phyloP scores from a whole-genome alignment of 2,797 vertebrate genomes.

The Pseudomugil gertrudae region DNA sequence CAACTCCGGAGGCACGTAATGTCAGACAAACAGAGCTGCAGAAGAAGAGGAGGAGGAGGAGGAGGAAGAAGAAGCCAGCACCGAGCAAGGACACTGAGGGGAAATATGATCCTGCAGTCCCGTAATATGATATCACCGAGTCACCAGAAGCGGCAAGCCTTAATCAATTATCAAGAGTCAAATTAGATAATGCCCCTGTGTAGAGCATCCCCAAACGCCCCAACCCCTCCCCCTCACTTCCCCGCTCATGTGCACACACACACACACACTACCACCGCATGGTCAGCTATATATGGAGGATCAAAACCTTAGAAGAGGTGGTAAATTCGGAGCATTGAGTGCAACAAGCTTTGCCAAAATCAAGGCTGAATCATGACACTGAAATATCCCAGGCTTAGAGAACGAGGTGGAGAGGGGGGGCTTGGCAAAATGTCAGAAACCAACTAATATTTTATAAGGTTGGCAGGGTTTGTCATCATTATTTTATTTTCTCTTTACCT shows the following conservation, averaged over 20 bases:
- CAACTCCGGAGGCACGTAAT: constrained; percentile 23
- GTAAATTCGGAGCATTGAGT: neutral
- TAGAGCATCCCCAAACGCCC: constrained; percentile 15
- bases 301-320: constrained; percentile 1
- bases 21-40: constrained; percentile 27
- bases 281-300: neutral
- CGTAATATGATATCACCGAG: constrained; percentile 36
- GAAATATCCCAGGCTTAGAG: constrained; percentile 4
- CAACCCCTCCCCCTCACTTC: neutral
- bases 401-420: constrained; percentile 6
- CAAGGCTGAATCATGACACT: neutral
- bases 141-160: constrained; percentile 30
- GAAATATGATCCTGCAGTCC: constrained; percentile 38
- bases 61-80: constrained; percentile 3
- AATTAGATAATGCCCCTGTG: constrained; percentile 53
- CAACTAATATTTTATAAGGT: constrained; percentile 14
- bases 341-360: neutral
- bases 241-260: no score
- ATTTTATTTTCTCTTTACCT: constrained; percentile 1
- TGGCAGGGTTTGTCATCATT: neutral
- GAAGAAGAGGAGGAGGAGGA: neutral
- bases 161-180: constrained; percentile 67
- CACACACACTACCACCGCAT: no score
- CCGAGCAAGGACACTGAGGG: constrained; percentile 26
- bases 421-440: neutral